A percentile compares a stretch with the other conserved stretches of the same genome.
These are phyloP conservation scores for Zaprionus ghesquierei DNA, from an alignment of 1,140 invertebrate species.

Conservation along the genomic window DNA sequence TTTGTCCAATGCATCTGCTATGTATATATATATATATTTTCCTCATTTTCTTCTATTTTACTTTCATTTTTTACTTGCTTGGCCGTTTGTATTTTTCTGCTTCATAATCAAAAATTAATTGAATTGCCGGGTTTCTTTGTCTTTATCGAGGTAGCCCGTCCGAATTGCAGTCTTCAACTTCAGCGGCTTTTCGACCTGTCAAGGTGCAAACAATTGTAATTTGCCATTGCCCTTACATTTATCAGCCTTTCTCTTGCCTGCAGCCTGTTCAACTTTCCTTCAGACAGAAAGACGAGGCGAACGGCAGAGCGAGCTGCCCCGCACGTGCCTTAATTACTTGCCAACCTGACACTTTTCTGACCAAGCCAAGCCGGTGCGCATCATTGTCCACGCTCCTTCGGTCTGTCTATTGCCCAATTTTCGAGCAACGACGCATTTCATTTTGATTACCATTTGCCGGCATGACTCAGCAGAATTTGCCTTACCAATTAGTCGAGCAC, in stretches of 20 bases:
- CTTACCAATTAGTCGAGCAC: background rate
- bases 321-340: conserved; percentile 56
- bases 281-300: background rate
- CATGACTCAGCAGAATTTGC: conserved; percentile 51
- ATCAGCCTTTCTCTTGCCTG: conserved; percentile 22
- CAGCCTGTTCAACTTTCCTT: too few species aligned
- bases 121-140: conserved; percentile 21
- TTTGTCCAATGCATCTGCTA: too few species aligned
- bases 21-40: too few species aligned
- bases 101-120: conserved; percentile 62
- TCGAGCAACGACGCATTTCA: conserved; percentile 39
- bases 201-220: conserved; percentile 60
- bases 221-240: conserved; percentile 23
- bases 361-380: background rate
- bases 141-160: background rate
- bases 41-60: conserved; percentile 15
- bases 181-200: conserved; percentile 21
- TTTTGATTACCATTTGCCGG: conserved; percentile 52
- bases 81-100: conserved; percentile 27
- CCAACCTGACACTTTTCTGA: conserved; percentile 28
- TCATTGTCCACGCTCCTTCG: background rate
- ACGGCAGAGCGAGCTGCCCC: background rate
- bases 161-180: background rate
- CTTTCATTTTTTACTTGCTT: conserved; percentile 34
- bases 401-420: conserved; percentile 3